These are phyloP conservation scores for Drusus annulatus DNA, from an alignment of 1,140 invertebrate genomes.

Conservation along the genomic window DNA sequence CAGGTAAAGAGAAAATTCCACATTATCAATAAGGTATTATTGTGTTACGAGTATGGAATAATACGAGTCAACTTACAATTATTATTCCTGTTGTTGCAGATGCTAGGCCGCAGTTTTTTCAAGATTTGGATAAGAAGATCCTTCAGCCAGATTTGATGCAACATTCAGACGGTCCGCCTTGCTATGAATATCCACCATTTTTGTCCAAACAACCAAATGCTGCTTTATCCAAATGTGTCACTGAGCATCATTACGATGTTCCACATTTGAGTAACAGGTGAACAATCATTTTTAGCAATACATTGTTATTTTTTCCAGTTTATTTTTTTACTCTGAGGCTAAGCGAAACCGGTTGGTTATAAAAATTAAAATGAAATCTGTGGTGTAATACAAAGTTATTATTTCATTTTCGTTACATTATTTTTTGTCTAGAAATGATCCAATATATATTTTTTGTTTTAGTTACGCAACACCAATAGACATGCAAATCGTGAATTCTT, in stretches of 20 bases:
- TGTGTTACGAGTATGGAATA: background rate
- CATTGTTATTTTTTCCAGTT: too few relatives aligned
- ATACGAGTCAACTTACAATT: slow-evolving; percentile 54
- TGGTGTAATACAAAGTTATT: too few relatives aligned
- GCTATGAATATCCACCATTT: slow-evolving; percentile 57
- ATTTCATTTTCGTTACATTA: too few relatives aligned
- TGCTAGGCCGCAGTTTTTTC: slow-evolving; percentile 91
- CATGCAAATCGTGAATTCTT: slow-evolving; percentile 73
- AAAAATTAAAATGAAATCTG: too few relatives aligned
- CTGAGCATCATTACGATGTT: slow-evolving; percentile 89
- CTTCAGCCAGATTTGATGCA: slow-evolving; percentile 90
- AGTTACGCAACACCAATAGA: slow-evolving; percentile 77
- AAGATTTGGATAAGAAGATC: slow-evolving; percentile 87
- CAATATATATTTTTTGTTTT: slow-evolving; percentile 60
- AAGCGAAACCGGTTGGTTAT: too few relatives aligned
- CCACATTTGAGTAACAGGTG: slow-evolving; percentile 79
- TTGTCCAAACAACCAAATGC: slow-evolving; percentile 59
- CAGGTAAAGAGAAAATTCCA: slow-evolving; percentile 72
- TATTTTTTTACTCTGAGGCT: too few relatives aligned
- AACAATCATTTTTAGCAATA: background rate
- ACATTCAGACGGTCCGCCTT: slow-evolving; percentile 65
- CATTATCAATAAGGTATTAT: background rate
- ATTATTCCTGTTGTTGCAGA: slow-evolving; percentile 73
- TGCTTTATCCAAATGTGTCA: slow-evolving; percentile 60
- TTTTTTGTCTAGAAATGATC: too few relatives aligned